Base-by-base conservation (phyloP, 2,888 invertebrate genomes). In the Zootermopsis nevadensis region DNA sequence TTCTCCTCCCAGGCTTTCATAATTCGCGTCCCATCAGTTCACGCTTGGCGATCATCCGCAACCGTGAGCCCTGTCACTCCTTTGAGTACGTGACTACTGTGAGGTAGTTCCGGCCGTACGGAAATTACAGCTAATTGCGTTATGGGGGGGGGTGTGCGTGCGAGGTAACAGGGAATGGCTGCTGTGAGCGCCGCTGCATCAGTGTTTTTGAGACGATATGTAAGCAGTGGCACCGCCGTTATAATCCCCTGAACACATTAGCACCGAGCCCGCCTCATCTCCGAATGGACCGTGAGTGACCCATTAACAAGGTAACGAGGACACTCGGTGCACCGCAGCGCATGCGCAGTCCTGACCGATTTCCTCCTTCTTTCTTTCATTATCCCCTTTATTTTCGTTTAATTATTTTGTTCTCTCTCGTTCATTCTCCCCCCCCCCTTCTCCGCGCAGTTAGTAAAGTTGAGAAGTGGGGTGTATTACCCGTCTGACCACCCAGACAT, bases 141-240 rank as follows among this genome's bases (percentile, higher is more conserved):
- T 76, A 30, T 48, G 76, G 76, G 30, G 76, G 76, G 76, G 30
- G 76, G 35, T 42, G 42, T 42, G 48, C 27, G 42, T 76, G 42
- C 31, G 10, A 74, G 74, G 33, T 38, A 74, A 38, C 35, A 35
- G 53, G 53, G 53, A 53, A 53, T 53, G 35, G 74, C 35, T 74
- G 74, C 33, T 24, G 74, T 38, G 35, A 74, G 33, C 35, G 22
- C 30, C 33, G 22, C 74, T 74, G 24, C 19, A 6, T 53, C 3
- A 3, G 53, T 53, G 24, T 15, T 53, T 53, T 53, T 19, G 53
- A 53, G 53, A 53, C 24, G 53, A 24, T 53, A 53, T 53, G 53
- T 53, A 53, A 53, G 53, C 24, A 53, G 24, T 53, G 53, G 24
- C 15, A 53, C 53, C 53, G 53, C 22, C 19, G 53, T 15, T 53